These are phyloP conservation scores for Aepyceros melampus DNA, from an alignment of 2,113 vertebrate genomes.

Conservation along the genomic window DNA sequence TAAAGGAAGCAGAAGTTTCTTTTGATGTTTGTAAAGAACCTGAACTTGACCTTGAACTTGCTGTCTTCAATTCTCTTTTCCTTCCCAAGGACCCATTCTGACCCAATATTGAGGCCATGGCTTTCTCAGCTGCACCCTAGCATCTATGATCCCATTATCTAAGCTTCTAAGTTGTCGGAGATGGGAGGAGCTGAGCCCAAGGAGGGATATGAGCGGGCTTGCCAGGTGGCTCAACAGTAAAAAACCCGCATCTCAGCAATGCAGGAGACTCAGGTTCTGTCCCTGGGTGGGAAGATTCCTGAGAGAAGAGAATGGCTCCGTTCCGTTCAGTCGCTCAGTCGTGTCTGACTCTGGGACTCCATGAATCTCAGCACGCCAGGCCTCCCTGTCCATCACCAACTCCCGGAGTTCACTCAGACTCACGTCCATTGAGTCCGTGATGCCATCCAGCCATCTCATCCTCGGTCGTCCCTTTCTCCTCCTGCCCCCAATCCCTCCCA, in stretches of 20 bases:
- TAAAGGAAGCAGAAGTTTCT: background rate
- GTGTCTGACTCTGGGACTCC: too few species aligned
- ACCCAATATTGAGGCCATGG: accelerated
- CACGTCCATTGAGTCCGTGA: too few species aligned
- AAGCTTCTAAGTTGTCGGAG: background rate
- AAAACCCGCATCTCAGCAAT: background rate
- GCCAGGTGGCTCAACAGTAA: background rate
- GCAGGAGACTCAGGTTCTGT: background rate
- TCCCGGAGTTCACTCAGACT: too few species aligned
- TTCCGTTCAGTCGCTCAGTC: too few species aligned
- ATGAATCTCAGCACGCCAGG: too few species aligned
- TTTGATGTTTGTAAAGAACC: background rate
- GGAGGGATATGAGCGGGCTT: background rate
- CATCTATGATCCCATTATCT: background rate
- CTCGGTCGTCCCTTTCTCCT: too few species aligned
- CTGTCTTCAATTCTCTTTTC: background rate
- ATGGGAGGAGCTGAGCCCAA: background rate
- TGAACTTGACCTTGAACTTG: background rate
- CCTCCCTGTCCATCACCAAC: too few species aligned
- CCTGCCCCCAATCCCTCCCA: too few species aligned
- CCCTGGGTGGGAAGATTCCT: background rate
- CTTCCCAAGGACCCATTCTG: background rate
- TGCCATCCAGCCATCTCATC: too few species aligned
- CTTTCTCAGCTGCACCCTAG: background rate
- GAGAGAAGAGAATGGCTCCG: too few species aligned